These are phyloP conservation scores for Dilophus febrilis DNA, from an alignment of 2,888 invertebrate genomes.

Conservation along the genomic window DNA sequence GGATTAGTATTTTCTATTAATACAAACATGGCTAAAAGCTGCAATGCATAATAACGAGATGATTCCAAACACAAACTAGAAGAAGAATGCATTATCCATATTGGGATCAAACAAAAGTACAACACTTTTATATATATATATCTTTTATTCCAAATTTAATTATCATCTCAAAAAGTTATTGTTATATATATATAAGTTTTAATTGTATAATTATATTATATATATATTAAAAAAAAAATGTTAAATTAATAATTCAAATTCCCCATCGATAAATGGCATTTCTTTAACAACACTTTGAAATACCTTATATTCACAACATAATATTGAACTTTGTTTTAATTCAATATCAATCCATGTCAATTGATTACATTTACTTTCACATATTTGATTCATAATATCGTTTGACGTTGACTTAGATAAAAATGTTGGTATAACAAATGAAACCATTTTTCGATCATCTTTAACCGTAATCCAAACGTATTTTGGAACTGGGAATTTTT, in stretches of 20 bases:
- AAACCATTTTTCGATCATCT: constrained; percentile 12
- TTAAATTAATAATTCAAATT: not conserved
- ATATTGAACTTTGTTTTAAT: not conserved
- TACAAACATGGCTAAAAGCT: no score
- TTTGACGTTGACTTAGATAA: constrained; percentile 9
- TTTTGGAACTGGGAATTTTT: constrained; percentile 18
- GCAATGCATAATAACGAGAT: no score
- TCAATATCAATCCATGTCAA: constrained; percentile 15
- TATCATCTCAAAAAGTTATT: no score
- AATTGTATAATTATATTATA: no score
- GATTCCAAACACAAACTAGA: no score
- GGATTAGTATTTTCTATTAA: no score
- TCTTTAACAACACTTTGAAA: not conserved
- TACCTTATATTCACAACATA: constrained; percentile 2
- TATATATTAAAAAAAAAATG: no score
- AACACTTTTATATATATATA: no score
- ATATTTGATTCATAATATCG: constrained; percentile 13
- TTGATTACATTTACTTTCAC: constrained; percentile 15
- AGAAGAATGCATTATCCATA: no score
- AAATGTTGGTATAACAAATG: constrained; percentile 12
- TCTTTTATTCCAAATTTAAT: no score
- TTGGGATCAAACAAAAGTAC: no score
- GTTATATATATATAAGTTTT: no score
- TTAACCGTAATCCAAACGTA: constrained; percentile 18
- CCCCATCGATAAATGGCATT: constrained; percentile 1